Percentiles rank a stretch among this genome's conserved stretches.
These are phyloP conservation scores for Lepus americanus DNA, from an alignment of 2,113 vertebrate genomes.

Conservation along the genomic window DNA sequence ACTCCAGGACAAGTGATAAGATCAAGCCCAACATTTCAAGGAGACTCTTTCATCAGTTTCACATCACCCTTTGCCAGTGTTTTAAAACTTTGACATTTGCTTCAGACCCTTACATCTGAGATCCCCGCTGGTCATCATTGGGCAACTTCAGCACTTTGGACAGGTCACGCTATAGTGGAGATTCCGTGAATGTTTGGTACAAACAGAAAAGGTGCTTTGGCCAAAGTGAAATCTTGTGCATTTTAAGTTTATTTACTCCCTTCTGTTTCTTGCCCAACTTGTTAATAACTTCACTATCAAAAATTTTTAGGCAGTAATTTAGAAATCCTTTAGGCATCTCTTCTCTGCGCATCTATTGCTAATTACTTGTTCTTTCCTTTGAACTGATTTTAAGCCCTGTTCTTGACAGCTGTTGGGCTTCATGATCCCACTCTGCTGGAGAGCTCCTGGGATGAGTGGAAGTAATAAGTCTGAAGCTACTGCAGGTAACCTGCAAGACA, in stretches of 20 bases:
- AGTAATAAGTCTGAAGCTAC: background rate
- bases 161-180: rapidly evolving
- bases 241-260: constrained; percentile 35
- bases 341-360: background rate
- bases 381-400: background rate
- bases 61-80: background rate
- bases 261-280: constrained; percentile 35
- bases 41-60: background rate
- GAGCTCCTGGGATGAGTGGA: background rate
- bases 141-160: background rate
- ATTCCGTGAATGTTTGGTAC: background rate
- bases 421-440: background rate
- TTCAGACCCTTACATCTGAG: background rate
- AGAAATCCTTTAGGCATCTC: background rate
- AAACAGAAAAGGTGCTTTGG: background rate
- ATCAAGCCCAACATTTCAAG: background rate
- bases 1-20: background rate
- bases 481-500: constrained; percentile 24
- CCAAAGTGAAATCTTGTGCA: background rate
- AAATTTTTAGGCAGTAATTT: constrained; percentile 37
- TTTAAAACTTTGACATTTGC: background rate
- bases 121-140: rapidly evolving
- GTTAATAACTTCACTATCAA: constrained; percentile 44
- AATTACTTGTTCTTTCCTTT: constrained; percentile 28
- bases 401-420: background rate